Evolutionary conservation across 2,888 invertebrate genomes (phyloP), one percentile per base, ranked within the genome.

Genomic region (Oscheius myriophilus): DNA sequence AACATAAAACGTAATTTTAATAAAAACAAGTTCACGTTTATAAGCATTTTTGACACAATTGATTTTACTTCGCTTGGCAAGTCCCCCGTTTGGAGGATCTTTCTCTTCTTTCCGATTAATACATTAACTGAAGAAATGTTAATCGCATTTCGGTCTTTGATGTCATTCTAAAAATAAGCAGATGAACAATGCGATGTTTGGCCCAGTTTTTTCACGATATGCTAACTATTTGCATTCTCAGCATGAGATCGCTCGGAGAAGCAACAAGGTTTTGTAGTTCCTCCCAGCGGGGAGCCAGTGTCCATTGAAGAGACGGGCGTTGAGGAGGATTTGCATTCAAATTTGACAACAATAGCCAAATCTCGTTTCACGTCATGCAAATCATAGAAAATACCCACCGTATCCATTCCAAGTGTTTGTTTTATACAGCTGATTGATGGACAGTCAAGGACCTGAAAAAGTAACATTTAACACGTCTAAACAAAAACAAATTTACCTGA

Each of bases 351-450:
- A 61, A 49, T 23, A n/a, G n/a, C 45, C 39, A 49, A 61, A 33
- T 52, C 49, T 41, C 16, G 26, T 33, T 23, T 67, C 58, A 16
- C 43, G 45, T 51, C 16, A 21, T 26, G 46, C 49, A 53, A 18
- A n/a, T 23, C 25, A 26, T 45, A 18, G 16, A n/a, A 39, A 39
- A 21, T 14, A 65, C 80, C 42, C 68, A 84, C 85, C 71, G 85
- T 85, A 74, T 85, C 85, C 62, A 83, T 71, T 61, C 84, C 84
- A 21, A 85, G 73, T n/a, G 83, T 79, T 63, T 85, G 85, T 69
- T 85, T 85, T 65, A 85, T 85, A 69, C 85, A 85, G 45, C 78
- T 80, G 58, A 83, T 63, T 53, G 81, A 79, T 9, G 84, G 81
- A 58, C 85, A 85, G 62, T 85, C 82, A 69, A 83, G 76, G 51